A percentile compares a stretch with the other conserved stretches of the same genome.
phyloP scores from a whole-genome alignment of 2,113 vertebrate species.

The Takifugu bimaculatus region DNA sequence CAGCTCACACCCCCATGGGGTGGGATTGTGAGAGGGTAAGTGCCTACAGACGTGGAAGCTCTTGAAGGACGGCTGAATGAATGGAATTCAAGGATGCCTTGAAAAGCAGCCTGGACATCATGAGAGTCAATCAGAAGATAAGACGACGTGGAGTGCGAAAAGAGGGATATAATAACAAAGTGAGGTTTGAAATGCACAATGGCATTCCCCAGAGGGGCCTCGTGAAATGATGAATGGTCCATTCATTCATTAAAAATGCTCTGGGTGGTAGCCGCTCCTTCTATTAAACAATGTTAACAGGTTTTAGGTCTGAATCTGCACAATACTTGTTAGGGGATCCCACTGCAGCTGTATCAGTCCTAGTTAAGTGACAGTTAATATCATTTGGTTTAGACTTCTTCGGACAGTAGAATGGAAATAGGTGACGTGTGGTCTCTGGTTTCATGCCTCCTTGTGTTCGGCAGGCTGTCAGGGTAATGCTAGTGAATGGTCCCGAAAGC shows the following conservation, averaged over 20 bases:
- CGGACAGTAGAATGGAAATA: conserved; percentile 51
- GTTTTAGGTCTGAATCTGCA: conserved; percentile 21
- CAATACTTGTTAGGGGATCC: conserved; percentile 14
- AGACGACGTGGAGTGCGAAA: conserved; percentile 48
- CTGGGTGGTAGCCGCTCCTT: conserved; percentile 42
- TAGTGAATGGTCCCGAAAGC: conserved; percentile 66
- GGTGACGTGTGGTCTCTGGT: conserved; percentile 55
- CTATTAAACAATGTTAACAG: conserved; percentile 25
- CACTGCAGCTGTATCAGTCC: conserved; percentile 21
- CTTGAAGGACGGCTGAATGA: conserved; percentile 67
- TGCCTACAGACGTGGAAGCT: conserved; percentile 57
- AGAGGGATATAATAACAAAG: conserved; percentile 56
- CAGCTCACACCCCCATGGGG: conserved; percentile 65
- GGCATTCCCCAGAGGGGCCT: conserved; percentile 64
- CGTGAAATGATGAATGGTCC: conserved; percentile 59
- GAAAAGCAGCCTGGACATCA: conserved; percentile 59
- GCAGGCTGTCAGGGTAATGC: conserved; percentile 65
- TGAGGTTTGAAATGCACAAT: conserved; percentile 60
- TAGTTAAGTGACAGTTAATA: conserved; percentile 51
- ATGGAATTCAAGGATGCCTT: conserved; percentile 64
- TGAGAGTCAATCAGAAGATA: conserved; percentile 67
- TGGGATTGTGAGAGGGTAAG: conserved; percentile 62
- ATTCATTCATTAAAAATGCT: conserved; percentile 58
- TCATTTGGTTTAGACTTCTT: conserved; percentile 59
- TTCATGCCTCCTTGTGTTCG: conserved; percentile 66